These are phyloP conservation scores for Nothoprocta perdicaria DNA, from an alignment of 2,113 vertebrate species.

Conservation along the genomic window DNA sequence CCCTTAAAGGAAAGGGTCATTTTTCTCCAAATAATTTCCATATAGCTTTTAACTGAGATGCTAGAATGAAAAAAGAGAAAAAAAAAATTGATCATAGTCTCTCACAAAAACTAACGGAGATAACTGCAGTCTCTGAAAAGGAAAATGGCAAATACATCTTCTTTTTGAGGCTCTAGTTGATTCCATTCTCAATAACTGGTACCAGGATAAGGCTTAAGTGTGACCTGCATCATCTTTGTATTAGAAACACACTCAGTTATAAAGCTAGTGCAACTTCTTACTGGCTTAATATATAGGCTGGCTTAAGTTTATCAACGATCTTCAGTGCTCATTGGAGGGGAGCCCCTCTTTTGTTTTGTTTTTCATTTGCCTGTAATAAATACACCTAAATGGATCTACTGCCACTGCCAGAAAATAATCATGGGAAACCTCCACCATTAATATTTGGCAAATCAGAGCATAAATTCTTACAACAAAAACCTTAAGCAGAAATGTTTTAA, in stretches of 20 bases:
- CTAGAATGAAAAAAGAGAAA: background rate
- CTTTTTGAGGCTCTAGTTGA: background rate
- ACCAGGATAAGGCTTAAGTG: background rate
- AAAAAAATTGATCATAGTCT: background rate
- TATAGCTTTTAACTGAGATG: background rate
- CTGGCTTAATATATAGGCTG: background rate
- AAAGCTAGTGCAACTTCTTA: background rate
- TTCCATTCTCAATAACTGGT: background rate
- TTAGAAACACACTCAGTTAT: background rate
- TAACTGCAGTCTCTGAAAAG: background rate
- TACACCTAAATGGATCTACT: background rate
- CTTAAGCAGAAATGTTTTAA: background rate
- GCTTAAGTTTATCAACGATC: background rate
- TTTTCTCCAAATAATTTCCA: background rate
- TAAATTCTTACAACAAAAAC: background rate
- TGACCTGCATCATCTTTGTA: background rate
- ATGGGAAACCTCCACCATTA: background rate
- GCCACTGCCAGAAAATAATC: background rate
- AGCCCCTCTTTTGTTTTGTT: accelerated
- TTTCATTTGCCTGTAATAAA: background rate
- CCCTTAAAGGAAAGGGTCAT: background rate
- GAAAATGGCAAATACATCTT: background rate
- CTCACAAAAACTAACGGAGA: background rate
- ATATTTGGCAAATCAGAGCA: background rate
- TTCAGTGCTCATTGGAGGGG: background rate